Percentiles rank a stretch among this genome's conserved stretches.
Evolutionary conservation across 2,797 vertebrate genomes (phyloP).

Genomic region (Aythya fuligula): DNA sequence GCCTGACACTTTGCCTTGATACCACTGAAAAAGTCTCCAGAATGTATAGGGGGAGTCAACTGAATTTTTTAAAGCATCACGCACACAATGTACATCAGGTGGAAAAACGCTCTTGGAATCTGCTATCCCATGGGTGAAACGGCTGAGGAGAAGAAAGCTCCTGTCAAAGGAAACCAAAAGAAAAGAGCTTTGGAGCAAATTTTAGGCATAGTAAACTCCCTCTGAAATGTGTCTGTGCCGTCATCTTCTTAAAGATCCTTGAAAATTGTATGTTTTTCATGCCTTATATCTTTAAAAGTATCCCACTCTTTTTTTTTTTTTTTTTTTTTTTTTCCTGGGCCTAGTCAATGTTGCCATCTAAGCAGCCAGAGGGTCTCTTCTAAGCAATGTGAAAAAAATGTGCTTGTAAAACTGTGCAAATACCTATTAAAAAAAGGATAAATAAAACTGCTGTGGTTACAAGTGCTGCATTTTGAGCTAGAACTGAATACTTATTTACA

Average conservation of each 20-base stretch:
- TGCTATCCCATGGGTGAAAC: background rate
- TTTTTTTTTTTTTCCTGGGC: background rate
- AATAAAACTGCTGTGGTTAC: background rate
- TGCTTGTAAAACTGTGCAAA: background rate
- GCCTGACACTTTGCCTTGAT: background rate
- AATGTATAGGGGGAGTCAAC: background rate
- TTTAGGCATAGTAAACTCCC: background rate
- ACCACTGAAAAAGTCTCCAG: background rate
- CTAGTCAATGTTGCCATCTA: background rate
- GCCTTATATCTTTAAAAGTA: background rate
- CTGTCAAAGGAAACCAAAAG: background rate
- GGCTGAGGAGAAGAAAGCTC: background rate
- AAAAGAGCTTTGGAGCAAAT: background rate
- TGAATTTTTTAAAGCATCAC: background rate
- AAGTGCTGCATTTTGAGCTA: conserved; percentile 19
- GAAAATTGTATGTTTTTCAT: background rate
- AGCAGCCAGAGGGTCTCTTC: background rate
- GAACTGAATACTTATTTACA: conserved; percentile 45
- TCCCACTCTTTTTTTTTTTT: background rate
- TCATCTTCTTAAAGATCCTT: fast-evolving
- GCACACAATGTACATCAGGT: background rate
- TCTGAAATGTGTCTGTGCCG: background rate
- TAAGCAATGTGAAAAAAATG: background rate
- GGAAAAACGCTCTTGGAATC: background rate
- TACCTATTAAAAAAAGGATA: background rate